Evolutionary conservation across 2,797 vertebrate genomes (phyloP).

Genomic region (Semaprochilodus insignis): DNA sequence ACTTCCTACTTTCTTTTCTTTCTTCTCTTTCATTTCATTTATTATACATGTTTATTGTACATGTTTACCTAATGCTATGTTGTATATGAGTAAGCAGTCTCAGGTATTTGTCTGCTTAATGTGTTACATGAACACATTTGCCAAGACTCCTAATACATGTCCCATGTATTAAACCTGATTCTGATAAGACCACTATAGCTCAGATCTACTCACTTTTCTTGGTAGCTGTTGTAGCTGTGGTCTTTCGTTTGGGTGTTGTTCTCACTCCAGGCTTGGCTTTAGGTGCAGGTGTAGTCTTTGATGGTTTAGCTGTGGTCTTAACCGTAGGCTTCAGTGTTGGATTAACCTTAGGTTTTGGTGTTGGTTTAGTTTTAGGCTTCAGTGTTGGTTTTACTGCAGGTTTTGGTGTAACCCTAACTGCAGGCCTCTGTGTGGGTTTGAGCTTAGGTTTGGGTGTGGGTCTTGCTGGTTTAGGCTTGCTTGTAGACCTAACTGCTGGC

Average conservation of each 20-base stretch:
- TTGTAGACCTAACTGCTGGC: conserved; percentile 31
- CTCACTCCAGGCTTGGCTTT: conserved; percentile 40
- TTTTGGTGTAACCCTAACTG: conserved; percentile 58
- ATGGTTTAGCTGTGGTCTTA: conserved; percentile 61
- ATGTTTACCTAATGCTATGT: too few relatives aligned
- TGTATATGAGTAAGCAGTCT: too few relatives aligned
- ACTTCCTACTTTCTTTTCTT: too few relatives aligned
- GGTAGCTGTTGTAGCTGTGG: conserved; percentile 65
- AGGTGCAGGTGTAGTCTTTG: conserved; percentile 46
- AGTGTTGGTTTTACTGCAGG: conserved; percentile 45
- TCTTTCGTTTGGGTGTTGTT: conserved; percentile 38
- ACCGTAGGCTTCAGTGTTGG: conserved; percentile 42
- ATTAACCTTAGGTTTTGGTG: conserved; percentile 42
- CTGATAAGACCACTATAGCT: not conserved
- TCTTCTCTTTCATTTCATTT: too few relatives aligned
- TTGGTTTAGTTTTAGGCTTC: conserved; percentile 68
- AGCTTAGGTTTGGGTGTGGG: conserved; percentile 63
- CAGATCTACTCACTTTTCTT: conserved; percentile 71
- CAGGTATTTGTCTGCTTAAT: too few relatives aligned
- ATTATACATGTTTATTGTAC: too few relatives aligned
- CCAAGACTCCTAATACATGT: too few relatives aligned
- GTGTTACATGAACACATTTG: too few relatives aligned
- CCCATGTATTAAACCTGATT: not conserved
- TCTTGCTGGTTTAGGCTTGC: conserved; percentile 64
- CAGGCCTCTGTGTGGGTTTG: conserved; percentile 63